Conservation (phyloP, 2,113 vertebrate genomes). For the Cyprinodon brontotheroides region DNA sequence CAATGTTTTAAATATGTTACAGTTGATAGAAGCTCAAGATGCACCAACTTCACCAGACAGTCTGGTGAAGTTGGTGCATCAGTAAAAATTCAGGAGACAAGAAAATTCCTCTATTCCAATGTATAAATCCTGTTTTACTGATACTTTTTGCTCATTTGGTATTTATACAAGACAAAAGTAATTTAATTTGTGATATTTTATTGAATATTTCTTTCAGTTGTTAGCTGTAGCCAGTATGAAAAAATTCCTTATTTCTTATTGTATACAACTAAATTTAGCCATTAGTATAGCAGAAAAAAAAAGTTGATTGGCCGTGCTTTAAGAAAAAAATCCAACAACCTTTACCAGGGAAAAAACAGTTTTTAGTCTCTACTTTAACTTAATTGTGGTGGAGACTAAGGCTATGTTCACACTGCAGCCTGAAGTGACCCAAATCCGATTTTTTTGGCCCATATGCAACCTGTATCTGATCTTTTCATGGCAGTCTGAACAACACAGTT, state of each 20-base stretch:
- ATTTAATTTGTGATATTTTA: not conserved
- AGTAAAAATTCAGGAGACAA: too few relatives aligned
- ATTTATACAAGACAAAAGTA: not conserved
- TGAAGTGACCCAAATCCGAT: too few relatives aligned
- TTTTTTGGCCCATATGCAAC: too few relatives aligned
- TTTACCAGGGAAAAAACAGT: not conserved
- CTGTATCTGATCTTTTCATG: too few relatives aligned
- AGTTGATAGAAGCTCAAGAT: not conserved
- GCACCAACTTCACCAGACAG: too few relatives aligned
- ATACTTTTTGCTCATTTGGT: not conserved
- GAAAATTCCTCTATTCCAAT: too few relatives aligned
- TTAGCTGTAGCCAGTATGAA: not conserved
- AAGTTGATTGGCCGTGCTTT: too few relatives aligned
- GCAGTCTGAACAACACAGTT: too few relatives aligned
- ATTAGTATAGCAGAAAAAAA: not conserved
- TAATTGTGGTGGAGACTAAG: too few relatives aligned
- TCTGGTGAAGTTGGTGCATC: not conserved
- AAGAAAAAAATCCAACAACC: not conserved
- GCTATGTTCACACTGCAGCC: too few relatives aligned
- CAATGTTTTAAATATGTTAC: not conserved
- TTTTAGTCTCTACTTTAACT: not conserved
- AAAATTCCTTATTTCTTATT: not conserved
- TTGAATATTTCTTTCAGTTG: not conserved
- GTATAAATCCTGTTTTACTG: not conserved
- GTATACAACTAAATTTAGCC: not conserved